These are phyloP conservation scores for Peromyscus attwateri DNA, from an alignment of 2,797 vertebrate genomes.

Conservation along the genomic window DNA sequence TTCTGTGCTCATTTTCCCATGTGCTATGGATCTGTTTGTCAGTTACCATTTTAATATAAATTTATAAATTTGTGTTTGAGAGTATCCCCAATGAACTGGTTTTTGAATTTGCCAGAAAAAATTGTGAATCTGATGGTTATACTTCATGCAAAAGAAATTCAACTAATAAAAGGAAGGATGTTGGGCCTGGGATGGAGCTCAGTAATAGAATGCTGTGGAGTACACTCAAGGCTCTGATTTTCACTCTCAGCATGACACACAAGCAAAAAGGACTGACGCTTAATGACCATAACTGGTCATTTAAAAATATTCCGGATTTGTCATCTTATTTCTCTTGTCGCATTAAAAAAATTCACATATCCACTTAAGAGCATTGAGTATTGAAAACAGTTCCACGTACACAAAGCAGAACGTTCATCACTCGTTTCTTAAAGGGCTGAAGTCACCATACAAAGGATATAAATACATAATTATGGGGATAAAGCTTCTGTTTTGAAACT, in stretches of 20 bases:
- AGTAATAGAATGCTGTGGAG: neutral
- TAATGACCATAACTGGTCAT: neutral
- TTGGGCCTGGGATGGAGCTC: neutral
- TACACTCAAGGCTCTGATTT: neutral
- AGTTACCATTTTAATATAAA: neutral
- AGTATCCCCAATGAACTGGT: neutral
- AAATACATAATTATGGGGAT: neutral
- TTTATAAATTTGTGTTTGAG: constrained; percentile 31
- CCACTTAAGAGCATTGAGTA: neutral
- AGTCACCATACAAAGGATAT: neutral
- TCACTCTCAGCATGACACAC: neutral
- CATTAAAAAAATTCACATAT: neutral
- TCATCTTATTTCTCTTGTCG: constrained; percentile 20
- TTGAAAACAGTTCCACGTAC: neutral
- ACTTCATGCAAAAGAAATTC: constrained; percentile 27
- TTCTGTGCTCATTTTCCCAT: constrained; percentile 38
- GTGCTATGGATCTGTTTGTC: neutral
- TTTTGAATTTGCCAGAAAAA: constrained; percentile 42
- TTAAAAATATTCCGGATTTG: constrained; percentile 44
- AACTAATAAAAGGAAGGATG: neutral
- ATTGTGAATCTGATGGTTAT: neutral
- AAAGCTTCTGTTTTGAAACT: neutral
- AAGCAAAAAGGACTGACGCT: neutral
- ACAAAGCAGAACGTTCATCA: neutral
- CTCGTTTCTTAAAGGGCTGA: neutral